Evolutionary conservation across 37 sponge, comb jelly and placozoan genomes (phyloP).

Genomic region (Ianthella basta): DNA sequence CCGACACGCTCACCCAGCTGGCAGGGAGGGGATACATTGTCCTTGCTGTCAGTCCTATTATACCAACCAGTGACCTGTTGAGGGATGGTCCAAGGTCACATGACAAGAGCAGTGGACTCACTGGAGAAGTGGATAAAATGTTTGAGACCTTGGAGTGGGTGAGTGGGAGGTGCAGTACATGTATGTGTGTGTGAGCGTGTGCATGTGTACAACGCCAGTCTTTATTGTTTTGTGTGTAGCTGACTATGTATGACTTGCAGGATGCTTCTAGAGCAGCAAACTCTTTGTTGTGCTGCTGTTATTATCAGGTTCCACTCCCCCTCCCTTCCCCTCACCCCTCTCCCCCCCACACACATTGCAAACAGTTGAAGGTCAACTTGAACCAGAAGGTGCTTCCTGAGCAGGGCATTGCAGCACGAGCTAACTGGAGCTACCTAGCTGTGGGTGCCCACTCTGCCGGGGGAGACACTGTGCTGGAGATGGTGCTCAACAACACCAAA

Average conservation of each 20-base stretch:
- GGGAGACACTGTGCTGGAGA: conserved; percentile 34
- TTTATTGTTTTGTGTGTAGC: conserved; percentile 10
- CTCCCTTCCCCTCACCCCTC: no score
- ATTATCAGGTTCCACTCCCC: no score
- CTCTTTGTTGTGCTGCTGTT: not conserved
- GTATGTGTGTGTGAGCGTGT: conserved; percentile 33
- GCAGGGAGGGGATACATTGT: conserved; percentile 60
- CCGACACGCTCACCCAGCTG: conserved; percentile 33
- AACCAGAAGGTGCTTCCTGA: conserved; percentile 26
- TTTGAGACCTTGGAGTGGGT: conserved; percentile 52
- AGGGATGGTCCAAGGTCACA: not conserved
- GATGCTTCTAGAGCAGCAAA: no score
- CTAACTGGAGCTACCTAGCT: conserved; percentile 54
- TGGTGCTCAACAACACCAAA: conserved; percentile 42
- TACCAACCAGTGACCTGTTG: conserved; percentile 9
- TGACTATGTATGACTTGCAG: not conserved
- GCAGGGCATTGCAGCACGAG: conserved; percentile 24
- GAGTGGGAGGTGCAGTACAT: conserved; percentile 6
- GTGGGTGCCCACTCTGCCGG: conserved; percentile 57
- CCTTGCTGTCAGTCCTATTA: conserved; percentile 21
- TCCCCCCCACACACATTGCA: not conserved
- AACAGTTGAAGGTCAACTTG: conserved; percentile 39
- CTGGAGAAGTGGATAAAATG: not conserved
- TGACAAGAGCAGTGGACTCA: not conserved
- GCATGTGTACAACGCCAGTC: no score